Conservation (phyloP, 1,140 invertebrate genomes). For the Camponotus vicinus region DNA sequence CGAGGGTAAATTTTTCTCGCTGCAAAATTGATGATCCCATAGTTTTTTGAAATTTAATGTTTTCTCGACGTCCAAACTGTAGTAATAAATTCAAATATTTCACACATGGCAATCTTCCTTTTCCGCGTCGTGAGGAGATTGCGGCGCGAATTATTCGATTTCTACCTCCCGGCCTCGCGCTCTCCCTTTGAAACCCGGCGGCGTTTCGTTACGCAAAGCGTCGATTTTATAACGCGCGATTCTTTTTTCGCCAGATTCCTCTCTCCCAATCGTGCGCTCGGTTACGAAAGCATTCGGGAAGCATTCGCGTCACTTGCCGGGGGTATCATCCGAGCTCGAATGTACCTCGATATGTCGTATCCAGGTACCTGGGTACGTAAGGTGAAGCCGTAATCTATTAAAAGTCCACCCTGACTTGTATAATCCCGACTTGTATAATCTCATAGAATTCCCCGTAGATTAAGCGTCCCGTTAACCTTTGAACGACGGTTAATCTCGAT, state of each 20-base stretch:
- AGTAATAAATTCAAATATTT: slow-evolving; percentile 22
- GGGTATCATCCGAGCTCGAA: slow-evolving; percentile 16
- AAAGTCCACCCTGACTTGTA: slow-evolving; percentile 1
- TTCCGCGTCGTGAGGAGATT: background rate
- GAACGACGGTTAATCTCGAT: slow-evolving; percentile 41
- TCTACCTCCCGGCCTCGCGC: background rate
- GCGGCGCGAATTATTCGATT: slow-evolving; percentile 12
- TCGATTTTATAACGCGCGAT: slow-evolving; percentile 36
- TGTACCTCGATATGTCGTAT: background rate
- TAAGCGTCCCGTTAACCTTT: slow-evolving; percentile 57
- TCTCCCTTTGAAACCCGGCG: slow-evolving; percentile 37
- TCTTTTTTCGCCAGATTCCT: background rate
- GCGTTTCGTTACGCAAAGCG: slow-evolving; percentile 56
- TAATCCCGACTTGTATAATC: background rate
- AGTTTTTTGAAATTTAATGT: background rate
- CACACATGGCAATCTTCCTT: background rate
- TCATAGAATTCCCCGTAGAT: slow-evolving; percentile 12
- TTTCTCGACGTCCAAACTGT: background rate
- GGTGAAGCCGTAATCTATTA: slow-evolving; percentile 16
- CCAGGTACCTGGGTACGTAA: too few species aligned
- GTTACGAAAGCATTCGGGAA: slow-evolving; percentile 10
- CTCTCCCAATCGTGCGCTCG: background rate
- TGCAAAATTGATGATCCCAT: background rate
- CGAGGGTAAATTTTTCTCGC: background rate
- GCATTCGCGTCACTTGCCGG: background rate